phyloP scores from a whole-genome alignment of 2,113 vertebrate species.

The Trogon surrucura region DNA sequence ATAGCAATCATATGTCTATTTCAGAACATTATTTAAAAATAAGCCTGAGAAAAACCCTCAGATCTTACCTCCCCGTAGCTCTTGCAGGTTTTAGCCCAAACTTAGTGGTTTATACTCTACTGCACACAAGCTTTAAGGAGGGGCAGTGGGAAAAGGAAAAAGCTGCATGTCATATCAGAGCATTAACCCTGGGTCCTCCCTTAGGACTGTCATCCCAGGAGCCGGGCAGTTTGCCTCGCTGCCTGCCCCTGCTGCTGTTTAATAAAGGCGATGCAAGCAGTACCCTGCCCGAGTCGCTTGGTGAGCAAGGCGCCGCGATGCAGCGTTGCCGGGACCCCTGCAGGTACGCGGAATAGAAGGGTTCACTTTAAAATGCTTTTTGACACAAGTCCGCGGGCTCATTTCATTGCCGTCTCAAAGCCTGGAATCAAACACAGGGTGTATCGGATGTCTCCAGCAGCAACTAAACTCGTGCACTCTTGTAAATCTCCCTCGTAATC shows the following conservation, averaged over 20 bases:
- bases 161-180: neutral
- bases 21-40: neutral
- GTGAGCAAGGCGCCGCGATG: neutral
- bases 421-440: conserved; percentile 60
- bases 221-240: neutral
- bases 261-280: neutral
- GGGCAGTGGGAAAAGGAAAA: neutral
- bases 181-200: neutral
- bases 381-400: conserved; percentile 11
- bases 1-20: neutral
- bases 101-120: neutral
- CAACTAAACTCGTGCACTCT: conserved; percentile 70
- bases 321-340: neutral
- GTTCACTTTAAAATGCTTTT: conserved; percentile 15
- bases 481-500: conserved; percentile 76
- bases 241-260: neutral
- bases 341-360: neutral
- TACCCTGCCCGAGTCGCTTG: neutral
- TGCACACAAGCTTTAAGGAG: neutral
- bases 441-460: conserved; percentile 71
- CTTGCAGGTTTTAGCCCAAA: neutral
- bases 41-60: neutral
- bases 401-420: conserved; percentile 59
- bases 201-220: neutral
- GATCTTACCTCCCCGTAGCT: neutral